Evolutionary conservation across 2,797 vertebrate species (phyloP), one percentile per base, ranked within the genome.

Genomic region (Sebastes matsubarae): DNA sequence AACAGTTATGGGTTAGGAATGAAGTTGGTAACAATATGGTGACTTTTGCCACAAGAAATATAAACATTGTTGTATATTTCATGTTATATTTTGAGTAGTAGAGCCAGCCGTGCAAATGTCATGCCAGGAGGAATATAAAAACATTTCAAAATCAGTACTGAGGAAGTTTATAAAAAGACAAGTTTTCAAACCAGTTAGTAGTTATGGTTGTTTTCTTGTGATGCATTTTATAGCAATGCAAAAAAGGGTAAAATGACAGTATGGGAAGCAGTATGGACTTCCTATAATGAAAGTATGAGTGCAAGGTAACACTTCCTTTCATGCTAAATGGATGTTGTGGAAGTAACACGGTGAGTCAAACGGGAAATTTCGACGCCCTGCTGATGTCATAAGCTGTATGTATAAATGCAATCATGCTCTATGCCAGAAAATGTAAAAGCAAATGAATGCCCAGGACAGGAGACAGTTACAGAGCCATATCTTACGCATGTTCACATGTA

Each of bases 391-490:
- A 16, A 55, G 63, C 2, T 2, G 25, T 1, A 18, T 2, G 38
- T 3, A 50, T 50, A 16, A 63, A 87, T 65, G 66, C 60, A 77
- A 24, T 68, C 84, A 89, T 74, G 88, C 87, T 77, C 18, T 42
- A 20, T 64, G 52, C 2, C n/a, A 64, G 38, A 61, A 55, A 63
- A 82, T 18, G 12, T 34, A 0, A 77, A 75, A 38, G 50, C 14
- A 50, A 22, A 71, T 6, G 32, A 65, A 78, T 13, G 13, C 27
- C 12, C 8, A 60, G 8, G 42, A 78, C 16, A 83, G 38, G 42
- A 76, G 32, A 80, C 14, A 38, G 68, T 27, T n/a, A 78, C 8
- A 81, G 61, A 81, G 30, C 1, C 0, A n/a, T 2, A 64, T 54
- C 1, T 8, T 75, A 32, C 14, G 42, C 71, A 81, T 46, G 25